Percentiles rank a stretch among this genome's conserved stretches.
These are phyloP conservation scores for Nannoperca australis DNA, from an alignment of 2,797 vertebrate genomes.

Conservation along the genomic window DNA sequence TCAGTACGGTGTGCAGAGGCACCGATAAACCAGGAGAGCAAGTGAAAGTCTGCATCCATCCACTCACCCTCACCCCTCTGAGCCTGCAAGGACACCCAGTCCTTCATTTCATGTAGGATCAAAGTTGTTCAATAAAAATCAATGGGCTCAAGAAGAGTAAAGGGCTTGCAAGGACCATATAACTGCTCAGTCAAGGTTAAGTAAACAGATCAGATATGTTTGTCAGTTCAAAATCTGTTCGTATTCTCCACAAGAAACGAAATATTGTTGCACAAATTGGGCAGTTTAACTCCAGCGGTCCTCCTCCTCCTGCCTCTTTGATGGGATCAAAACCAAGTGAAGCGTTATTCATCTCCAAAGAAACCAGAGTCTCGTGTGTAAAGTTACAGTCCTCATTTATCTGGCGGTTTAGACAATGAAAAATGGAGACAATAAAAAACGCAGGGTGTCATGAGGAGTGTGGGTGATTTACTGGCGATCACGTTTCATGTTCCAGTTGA, in stretches of 20 bases:
- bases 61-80: conserved; percentile 26
- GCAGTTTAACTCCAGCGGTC: conserved; percentile 33
- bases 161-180: conserved; percentile 37
- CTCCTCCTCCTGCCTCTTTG: conserved; percentile 20
- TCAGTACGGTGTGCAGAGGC: conserved; percentile 31
- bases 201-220: conserved; percentile 31
- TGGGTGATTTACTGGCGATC: conserved; percentile 80
- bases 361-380: conserved; percentile 67
- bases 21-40: conserved; percentile 29
- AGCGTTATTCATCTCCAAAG: conserved; percentile 55
- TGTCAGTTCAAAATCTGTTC: conserved; percentile 24
- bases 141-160: conserved; percentile 51
- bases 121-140: conserved; percentile 67
- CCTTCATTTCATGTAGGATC: conserved; percentile 67
- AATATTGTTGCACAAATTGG: conserved; percentile 41
- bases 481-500: conserved; percentile 77
- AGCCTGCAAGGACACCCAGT: conserved; percentile 62
- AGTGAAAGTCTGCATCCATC: conserved; percentile 34
- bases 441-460: conserved; percentile 65
- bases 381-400: conserved; percentile 69
- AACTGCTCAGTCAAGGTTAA: conserved; percentile 45
- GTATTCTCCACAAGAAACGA: conserved; percentile 14
- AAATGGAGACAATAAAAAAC: conserved; percentile 73
- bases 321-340: conserved; percentile 47
- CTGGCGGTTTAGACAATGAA: conserved; percentile 68